Evolutionary conservation across 2,113 vertebrate species (phyloP).

Genomic region (human): GRCh38 chr3:38842501-38843000

Average conservation of each 20-base stretch:
- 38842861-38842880: not conserved
- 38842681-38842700: not conserved
- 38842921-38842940: not conserved
- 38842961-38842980: not conserved
- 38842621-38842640: not conserved
- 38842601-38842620: not conserved
- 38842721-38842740: not conserved
- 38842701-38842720: accelerated
- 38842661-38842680: not conserved
- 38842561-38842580: not conserved
- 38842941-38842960: not conserved
- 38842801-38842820: not conserved
- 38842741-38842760: not conserved
- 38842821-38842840: not conserved
- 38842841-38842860: not conserved
- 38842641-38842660: not conserved
- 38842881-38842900: not conserved
- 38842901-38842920: not conserved
- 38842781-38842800: not conserved
- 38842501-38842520: not conserved
- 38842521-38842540: not conserved
- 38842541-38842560: not conserved
- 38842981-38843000: not conserved
- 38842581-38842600: too few relatives aligned
- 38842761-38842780: not conserved